Evolutionary conservation across 2,113 vertebrate genomes (phyloP).

Genomic region (Motacilla alba): DNA sequence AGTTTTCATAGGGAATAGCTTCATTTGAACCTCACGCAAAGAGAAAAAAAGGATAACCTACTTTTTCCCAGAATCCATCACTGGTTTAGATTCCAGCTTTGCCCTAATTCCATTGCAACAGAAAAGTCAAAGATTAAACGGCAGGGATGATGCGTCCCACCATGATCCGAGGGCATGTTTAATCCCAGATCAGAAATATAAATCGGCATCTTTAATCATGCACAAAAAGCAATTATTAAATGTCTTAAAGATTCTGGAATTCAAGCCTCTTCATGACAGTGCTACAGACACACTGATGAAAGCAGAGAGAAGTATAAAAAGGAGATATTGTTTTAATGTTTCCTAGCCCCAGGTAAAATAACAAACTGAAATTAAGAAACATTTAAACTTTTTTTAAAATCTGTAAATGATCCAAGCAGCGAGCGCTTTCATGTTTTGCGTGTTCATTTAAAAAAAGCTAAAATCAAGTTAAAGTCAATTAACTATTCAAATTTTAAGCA

Average conservation of each 20-base stretch:
- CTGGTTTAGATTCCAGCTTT: background rate
- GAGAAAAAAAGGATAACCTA: background rate
- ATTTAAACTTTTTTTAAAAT: background rate
- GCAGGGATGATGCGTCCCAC: background rate
- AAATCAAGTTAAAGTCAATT: background rate
- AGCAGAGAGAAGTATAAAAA: background rate
- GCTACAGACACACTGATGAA: background rate
- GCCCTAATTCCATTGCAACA: background rate
- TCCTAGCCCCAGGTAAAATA: background rate
- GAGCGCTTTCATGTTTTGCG: background rate
- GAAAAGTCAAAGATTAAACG: background rate
- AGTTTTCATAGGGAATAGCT: background rate
- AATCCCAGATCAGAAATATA: background rate
- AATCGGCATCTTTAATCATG: background rate
- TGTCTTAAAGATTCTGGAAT: background rate
- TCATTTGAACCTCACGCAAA: background rate
- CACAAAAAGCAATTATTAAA: background rate
- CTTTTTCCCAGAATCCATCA: background rate
- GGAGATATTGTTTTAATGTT: background rate
- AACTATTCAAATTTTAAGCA: background rate
- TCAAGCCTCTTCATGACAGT: background rate
- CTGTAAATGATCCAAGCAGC: background rate
- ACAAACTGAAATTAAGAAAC: background rate
- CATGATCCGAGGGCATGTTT: background rate
- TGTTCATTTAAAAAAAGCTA: background rate